Base-by-base conservation (phyloP, 2,113 vertebrate genomes). In the Corvus moneduloides region DNA sequence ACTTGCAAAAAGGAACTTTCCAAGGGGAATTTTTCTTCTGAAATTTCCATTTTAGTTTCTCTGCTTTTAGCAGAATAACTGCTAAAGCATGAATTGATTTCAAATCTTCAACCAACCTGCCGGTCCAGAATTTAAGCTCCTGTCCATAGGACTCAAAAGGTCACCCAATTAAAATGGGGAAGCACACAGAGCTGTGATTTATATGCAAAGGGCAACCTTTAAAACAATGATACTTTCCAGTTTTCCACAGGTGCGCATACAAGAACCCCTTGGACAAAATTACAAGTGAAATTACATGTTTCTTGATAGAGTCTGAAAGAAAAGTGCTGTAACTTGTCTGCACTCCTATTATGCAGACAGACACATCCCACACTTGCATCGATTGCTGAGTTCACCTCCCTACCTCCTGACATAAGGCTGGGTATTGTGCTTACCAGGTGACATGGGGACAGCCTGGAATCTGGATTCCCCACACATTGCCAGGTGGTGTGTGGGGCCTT, bases 181-280 rank as follows among this genome's bases (percentile, higher is more conserved):
- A 93, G 96, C 96, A 98, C 94, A 91, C 69, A 92, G 86, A 87
- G 51, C 46, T 87, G 92, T 95, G 93, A 98, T 98, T 98, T 97
- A 97, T 98, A 98, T 98, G 97, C 98, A 97, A 97, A 98, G 93
- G 83, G 95, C 96, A 97, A 97, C 96, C 97, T 98, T 98, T 98
- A 96, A 94, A 96, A 95, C 84, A 89, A 89, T 35, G 90, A 90
- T 76, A 95, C 95, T 94, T 91, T 87, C 71, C 94, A 93, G 76
- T 93, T 95, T 97, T 96, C 95, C 87, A 96, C 87, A 95, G 92
- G 85, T 93, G 90, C 81, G 94, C 59, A 93, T 92, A 94, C 78
- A 86, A 96, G 96, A 89, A 93, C 94, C 91, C 87, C 75, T 74
- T 83, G 74, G 85, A 95, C 64, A 80, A 92, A 93, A 97, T 93